Base-by-base conservation (phyloP, 2,888 invertebrate species). In the Bugula neritina region DNA sequence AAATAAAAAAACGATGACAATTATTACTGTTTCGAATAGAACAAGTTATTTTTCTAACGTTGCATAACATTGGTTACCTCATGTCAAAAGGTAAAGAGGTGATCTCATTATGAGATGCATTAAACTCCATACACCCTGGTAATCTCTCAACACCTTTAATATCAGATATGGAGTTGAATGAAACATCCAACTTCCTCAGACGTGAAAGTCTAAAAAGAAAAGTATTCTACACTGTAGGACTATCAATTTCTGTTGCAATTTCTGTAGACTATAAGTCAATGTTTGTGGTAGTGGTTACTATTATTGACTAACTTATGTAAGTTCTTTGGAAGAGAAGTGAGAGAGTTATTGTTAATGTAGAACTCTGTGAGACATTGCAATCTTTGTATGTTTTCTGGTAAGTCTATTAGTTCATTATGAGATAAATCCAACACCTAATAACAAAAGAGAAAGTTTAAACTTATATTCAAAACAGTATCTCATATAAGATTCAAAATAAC, bases 91-190 rank as follows among this genome's bases (percentile, higher is more conserved):
- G 70, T 23, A 70, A 29, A 5, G 17, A 31, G 10, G 27, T 29
- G 5, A 70, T 70, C 29, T 70, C 31, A 29, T 70, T 70, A 52
- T 70, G 70, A 43, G 70, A 70, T 2, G 54, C 52, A 70, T 52
- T 23, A 31, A 63, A 63, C 29, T 13, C 31, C n/a, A 10, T 31
- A 34, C 63, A 63, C 3, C 5, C 31, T 13, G 63, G 63, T 10
- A 70, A 52, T 29, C 23, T 70, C 31, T 70, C 70, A 10, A 70
- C 54, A 27, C 52, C 43, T 10, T 35, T 23, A 23, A 70, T 29
- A 13, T 70, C 70, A 5, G 52, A 3, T 5, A 70, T 43, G 3
- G 70, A 70, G 52, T 70, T 70, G 35, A 3, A 5, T 29, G 70
- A 70, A 2, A 70, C 23, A 43, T 70, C 70, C 2, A 70, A 25